Base-by-base conservation (phyloP, 1,140 invertebrate genomes). In the Drosophila carrolli region DNA sequence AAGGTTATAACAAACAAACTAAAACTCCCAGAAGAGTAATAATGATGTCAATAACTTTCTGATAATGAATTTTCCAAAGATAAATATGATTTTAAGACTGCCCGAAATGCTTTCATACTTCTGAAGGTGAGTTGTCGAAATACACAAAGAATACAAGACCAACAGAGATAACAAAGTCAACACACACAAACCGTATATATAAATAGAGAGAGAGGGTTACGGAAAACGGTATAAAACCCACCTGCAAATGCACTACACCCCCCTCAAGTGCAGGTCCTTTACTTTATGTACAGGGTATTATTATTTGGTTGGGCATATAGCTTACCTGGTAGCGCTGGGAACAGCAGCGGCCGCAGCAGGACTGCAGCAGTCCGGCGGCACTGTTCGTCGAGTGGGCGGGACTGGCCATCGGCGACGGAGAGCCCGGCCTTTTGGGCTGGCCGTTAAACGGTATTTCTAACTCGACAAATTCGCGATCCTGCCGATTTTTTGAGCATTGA, bases 391-490 rank as follows among this genome's bases (percentile, higher is more conserved):
- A 96, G 94, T 98, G 96, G 74, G 97, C 96, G 35, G 97, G 97
- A 78, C 97, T 97, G 37, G 97, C 96, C 80, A 97, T 94, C 2
- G 96, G 96, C 32, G 96, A 97, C 37, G 96, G 96, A 19, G 96
- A 97, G 29, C 95, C 97, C 4, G 97, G 97, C 89, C 97, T 94
- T 93, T 98, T 98, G 44, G 83, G 97, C 94, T 93, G 97, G 95
- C 97, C 97, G 93, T 98, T 99, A 93, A 95, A 98, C 10, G 97
- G 97, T 91, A 97, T 96, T 89, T 99, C 98, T 94, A 98, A 95
- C 93, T 99, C 98, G 63, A 98, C 97, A 93, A 99, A 99, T 93
- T 99, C 97, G 60, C 98, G 96, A 93, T 99, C 98, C 97, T 98
- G 94, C 46, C 58, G 71, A 8, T 32, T 32, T 65, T 47, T 86